Conservation (phyloP, 1,140 invertebrate species). For the Melipona quadrifasciata region DNA sequence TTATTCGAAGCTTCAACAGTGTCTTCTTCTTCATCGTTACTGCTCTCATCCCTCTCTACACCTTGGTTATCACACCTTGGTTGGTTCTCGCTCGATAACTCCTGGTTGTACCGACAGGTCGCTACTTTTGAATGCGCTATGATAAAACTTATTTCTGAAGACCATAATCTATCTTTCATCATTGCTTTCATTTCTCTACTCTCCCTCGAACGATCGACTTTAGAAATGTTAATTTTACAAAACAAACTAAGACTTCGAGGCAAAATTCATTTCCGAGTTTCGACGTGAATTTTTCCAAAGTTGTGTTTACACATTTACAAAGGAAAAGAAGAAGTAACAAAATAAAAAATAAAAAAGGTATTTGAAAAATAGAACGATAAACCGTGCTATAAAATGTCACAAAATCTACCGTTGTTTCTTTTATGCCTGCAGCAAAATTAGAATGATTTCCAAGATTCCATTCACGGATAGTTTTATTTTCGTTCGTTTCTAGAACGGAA, state of each 20-base stretch:
- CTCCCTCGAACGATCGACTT: not conserved
- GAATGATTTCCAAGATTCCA: constrained; percentile 31
- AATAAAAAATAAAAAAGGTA: not conserved
- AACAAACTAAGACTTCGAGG: not conserved
- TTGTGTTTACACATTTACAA: not conserved
- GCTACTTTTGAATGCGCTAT: constrained; percentile 64
- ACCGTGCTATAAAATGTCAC: not conserved
- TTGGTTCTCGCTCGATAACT: constrained; percentile 38
- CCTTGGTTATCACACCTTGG: constrained; percentile 1
- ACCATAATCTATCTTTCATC: constrained; percentile 4
- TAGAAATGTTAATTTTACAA: not conserved
- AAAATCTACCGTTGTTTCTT: constrained; percentile 30
- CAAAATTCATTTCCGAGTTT: not conserved
- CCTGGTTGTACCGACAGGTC: constrained; percentile 67
- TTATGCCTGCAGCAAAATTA: not conserved
- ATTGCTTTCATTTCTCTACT: not conserved
- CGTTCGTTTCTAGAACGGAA: constrained; percentile 1
- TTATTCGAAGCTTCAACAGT: not conserved
- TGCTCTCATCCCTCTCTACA: constrained; percentile 6
- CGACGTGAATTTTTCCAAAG: not conserved
- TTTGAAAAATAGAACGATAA: not conserved
- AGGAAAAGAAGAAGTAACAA: not conserved
- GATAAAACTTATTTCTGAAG: constrained; percentile 62
- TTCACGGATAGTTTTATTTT: constrained; percentile 7
- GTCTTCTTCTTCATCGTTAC: constrained; percentile 1